Percentiles rank a stretch among this genome's conserved stretches.
Evolutionary conservation across 2,113 vertebrate genomes (phyloP).

Genomic region (Cebidichthys violaceus): DNA sequence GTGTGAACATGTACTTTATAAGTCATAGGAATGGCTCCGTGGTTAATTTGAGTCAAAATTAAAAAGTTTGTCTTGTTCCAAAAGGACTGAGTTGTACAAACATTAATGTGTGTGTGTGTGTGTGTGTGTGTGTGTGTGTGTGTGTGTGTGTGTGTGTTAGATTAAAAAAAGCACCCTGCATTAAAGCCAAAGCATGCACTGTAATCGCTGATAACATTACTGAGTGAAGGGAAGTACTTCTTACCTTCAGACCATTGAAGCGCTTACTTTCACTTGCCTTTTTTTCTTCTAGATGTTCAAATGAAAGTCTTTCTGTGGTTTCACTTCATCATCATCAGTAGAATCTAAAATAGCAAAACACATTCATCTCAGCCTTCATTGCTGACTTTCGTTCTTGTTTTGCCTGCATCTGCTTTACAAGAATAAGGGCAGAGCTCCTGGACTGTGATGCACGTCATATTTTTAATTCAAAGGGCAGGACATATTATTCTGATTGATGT

Average conservation of each 20-base stretch:
- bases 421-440: not conserved
- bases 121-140: conserved; percentile 7
- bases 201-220: conserved; percentile 60
- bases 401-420: not conserved
- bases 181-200: conserved; percentile 15
- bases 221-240: conserved; percentile 20
- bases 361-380: not conserved
- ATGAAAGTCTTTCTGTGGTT: not conserved
- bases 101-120: not conserved
- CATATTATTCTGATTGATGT: not conserved
- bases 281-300: not conserved
- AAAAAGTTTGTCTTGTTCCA: conserved; percentile 1
- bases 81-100: not conserved
- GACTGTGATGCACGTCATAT: not conserved
- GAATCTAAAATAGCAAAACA: not conserved
- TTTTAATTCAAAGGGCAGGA: not conserved
- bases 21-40: not conserved
- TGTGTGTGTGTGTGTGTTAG: no score
- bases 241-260: not conserved
- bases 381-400: not conserved
- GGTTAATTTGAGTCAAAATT: not conserved
- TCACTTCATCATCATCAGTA: not conserved
- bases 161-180: not conserved
- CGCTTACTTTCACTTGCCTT: not conserved
- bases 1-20: not conserved